Evolutionary conservation across 1,140 invertebrate species (phyloP).

Genomic region (Drosophila asahinai): DNA sequence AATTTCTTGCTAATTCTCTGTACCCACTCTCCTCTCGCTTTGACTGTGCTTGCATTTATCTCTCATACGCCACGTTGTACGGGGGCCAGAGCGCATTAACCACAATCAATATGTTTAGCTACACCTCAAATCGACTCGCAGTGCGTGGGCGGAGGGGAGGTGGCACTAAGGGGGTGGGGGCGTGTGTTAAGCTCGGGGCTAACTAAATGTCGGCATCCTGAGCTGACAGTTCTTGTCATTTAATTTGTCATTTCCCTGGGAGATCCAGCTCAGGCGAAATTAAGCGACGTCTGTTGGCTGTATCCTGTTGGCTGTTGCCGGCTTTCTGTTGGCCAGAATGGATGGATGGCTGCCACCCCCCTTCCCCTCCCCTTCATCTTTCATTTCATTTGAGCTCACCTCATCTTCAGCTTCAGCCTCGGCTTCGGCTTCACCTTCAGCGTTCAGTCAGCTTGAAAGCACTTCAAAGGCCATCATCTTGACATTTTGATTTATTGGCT

Average conservation of each 20-base stretch:
- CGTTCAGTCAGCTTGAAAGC: slow-evolving; percentile 47
- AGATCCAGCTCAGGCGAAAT: slow-evolving; percentile 36
- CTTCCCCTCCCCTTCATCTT: not conserved
- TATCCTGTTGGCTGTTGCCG: slow-evolving; percentile 1
- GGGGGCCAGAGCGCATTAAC: not conserved
- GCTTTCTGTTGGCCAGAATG: slow-evolving; percentile 1
- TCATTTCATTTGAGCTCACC: slow-evolving; percentile 1
- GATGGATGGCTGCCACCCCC: not conserved
- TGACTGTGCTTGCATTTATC: slow-evolving; percentile 25
- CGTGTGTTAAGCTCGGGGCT: slow-evolving; percentile 29
- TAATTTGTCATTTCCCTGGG: slow-evolving; percentile 51
- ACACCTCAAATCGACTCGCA: slow-evolving; percentile 8
- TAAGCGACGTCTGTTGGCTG: slow-evolving; percentile 48
- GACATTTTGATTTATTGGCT: slow-evolving; percentile 79
- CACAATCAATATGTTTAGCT: slow-evolving; percentile 36
- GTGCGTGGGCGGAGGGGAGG: not conserved
- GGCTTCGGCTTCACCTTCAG: slow-evolving; percentile 20
- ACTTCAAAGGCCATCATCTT: slow-evolving; percentile 66
- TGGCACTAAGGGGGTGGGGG: not conserved
- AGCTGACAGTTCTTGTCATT: slow-evolving; percentile 59
- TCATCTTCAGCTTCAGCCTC: not conserved
- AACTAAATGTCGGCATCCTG: slow-evolving; percentile 39
- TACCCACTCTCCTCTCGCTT: not conserved
- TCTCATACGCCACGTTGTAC: slow-evolving; percentile 58
- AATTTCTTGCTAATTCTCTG: not conserved